phyloP scores from a whole-genome alignment of 2,888 invertebrate genomes.

The Diplazon laetatorius region DNA sequence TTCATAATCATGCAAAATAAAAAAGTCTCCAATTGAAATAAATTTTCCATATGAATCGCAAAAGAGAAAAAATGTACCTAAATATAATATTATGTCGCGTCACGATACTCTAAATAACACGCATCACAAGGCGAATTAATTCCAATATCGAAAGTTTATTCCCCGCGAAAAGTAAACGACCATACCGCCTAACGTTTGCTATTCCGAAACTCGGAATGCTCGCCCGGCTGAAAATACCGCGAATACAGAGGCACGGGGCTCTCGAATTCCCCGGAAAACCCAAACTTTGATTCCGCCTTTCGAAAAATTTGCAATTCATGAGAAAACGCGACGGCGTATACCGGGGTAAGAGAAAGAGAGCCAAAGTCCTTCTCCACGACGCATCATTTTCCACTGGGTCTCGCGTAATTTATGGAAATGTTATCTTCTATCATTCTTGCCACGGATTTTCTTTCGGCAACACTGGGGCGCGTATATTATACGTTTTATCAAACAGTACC shows the following conservation, averaged over 20 bases:
- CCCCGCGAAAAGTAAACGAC: conserved; percentile 17
- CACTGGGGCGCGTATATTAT: neutral
- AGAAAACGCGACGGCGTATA: conserved; percentile 38
- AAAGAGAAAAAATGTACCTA: too few relatives aligned
- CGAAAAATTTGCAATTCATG: conserved; percentile 66
- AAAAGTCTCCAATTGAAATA: too few relatives aligned
- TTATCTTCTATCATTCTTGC: conserved; percentile 50
- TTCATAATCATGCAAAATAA: too few relatives aligned
- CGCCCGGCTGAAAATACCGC: neutral
- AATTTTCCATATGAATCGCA: too few relatives aligned
- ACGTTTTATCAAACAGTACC: conserved; percentile 11
- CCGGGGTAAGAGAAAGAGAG: conserved; percentile 3
- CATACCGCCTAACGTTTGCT: conserved; percentile 13
- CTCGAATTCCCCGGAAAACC: neutral
- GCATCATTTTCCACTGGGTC: conserved; percentile 58
- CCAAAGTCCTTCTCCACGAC: neutral
- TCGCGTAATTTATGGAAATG: conserved; percentile 64
- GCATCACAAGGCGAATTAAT: neutral
- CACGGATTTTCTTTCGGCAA: neutral
- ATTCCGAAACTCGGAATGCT: conserved; percentile 6
- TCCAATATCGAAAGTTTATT: conserved; percentile 22
- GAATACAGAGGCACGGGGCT: too few relatives aligned
- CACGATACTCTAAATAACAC: conserved; percentile 26
- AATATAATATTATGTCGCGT: too few relatives aligned
- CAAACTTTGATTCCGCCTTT: conserved; percentile 56